These are phyloP conservation scores for Cacajao melanocephalus DNA, from an alignment of 2,797 vertebrate genomes.

Conservation along the genomic window DNA sequence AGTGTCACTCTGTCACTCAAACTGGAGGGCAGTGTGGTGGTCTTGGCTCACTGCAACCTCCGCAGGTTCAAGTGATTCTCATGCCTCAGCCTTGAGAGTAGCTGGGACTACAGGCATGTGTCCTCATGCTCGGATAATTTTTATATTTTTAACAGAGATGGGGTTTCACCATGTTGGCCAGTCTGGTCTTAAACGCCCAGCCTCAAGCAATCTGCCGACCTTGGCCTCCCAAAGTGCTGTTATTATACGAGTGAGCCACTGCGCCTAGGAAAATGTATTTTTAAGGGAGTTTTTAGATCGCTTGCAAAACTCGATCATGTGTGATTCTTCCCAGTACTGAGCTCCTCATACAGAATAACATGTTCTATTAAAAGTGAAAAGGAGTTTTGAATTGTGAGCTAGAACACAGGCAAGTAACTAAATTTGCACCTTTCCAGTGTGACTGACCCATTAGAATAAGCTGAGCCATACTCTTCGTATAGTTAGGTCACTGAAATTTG, in stretches of 20 bases:
- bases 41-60: background rate
- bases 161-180: background rate
- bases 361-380: slow-evolving; percentile 75
- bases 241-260: background rate
- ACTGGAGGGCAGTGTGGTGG: background rate
- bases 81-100: background rate
- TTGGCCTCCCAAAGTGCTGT: background rate
- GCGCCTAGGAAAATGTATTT: slow-evolving; percentile 28
- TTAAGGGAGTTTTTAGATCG: slow-evolving; percentile 71
- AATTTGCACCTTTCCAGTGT: slow-evolving; percentile 46
- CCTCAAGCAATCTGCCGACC: background rate
- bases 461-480: slow-evolving; percentile 45
- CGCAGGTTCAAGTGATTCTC: background rate
- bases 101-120: background rate
- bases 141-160: background rate
- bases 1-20: background rate
- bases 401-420: slow-evolving; percentile 71
- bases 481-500: slow-evolving; percentile 61
- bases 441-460: slow-evolving; percentile 62
- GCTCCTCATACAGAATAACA: slow-evolving; percentile 67
- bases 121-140: background rate
- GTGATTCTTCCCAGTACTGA: slow-evolving; percentile 68
- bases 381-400: slow-evolving; percentile 73
- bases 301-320: slow-evolving; percentile 68
- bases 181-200: background rate